Percentiles rank a stretch among this genome's conserved stretches.
Conservation (phyloP, 2,797 vertebrate genomes). For the Ficedula albicollis region DNA sequence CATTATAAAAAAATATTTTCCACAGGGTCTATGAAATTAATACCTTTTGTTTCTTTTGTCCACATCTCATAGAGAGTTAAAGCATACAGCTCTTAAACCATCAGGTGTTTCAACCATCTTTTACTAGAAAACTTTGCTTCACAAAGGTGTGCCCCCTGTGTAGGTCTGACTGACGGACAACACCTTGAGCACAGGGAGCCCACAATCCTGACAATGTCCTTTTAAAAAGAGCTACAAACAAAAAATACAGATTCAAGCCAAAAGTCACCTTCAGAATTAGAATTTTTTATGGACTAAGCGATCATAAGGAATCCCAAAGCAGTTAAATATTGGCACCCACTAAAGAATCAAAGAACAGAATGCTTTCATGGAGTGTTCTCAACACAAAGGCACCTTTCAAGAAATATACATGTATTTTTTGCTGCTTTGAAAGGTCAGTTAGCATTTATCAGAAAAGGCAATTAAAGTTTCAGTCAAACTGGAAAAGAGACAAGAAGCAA, state of each 20-base stretch:
- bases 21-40: constrained; percentile 1
- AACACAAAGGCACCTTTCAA: constrained; percentile 32
- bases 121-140: neutral
- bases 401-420: neutral
- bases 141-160: neutral
- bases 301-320: constrained; percentile 11
- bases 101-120: neutral
- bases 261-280: neutral
- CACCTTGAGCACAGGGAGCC: neutral
- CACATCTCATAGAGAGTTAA: neutral
- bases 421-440: constrained; percentile 34
- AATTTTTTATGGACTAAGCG: neutral
- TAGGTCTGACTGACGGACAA: neutral
- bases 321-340: constrained; percentile 17
- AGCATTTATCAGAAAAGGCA: constrained; percentile 39
- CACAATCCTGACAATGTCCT: neutral
- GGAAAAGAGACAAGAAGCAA: neutral
- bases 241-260: constrained; percentile 13
- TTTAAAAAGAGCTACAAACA: neutral
- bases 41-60: neutral
- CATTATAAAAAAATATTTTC: constrained; percentile 14
- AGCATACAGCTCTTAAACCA: neutral
- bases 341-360: constrained; percentile 2
- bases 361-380: neutral
- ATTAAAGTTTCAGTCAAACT: constrained; percentile 41